These are phyloP conservation scores for Catostylus mosaicus DNA, from an alignment of 30 jellyfish, hydroid and myxozoan genomes.

Conservation along the genomic window DNA sequence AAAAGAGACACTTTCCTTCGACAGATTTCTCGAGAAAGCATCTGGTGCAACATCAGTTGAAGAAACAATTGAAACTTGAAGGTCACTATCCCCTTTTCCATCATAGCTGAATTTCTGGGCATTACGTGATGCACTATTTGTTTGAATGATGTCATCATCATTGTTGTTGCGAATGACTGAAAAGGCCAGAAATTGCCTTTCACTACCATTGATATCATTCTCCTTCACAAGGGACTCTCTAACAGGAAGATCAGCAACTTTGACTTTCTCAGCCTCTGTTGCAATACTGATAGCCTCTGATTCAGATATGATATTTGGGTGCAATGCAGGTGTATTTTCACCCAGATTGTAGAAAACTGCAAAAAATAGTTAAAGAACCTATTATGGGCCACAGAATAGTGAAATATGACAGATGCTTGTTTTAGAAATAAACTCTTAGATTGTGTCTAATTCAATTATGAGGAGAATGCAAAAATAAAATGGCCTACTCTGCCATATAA, in stretches of 20 bases:
- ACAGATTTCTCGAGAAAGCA: too few species aligned
- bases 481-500: too few species aligned
- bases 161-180: too few species aligned
- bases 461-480: too few species aligned
- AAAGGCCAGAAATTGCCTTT: too few species aligned
- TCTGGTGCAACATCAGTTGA: slow-evolving; percentile 11
- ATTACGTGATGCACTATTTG: neutral
- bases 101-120: neutral
- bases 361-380: too few species aligned
- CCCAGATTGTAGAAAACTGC: too few species aligned
- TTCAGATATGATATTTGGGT: neutral
- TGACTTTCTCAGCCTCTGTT: slow-evolving; percentile 16
- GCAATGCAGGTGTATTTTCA: neutral
- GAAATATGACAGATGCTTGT: too few species aligned
- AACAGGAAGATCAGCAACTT: slow-evolving; percentile 21
- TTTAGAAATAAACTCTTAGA: too few species aligned
- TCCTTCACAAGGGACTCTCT: neutral
- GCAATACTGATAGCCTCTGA: slow-evolving; percentile 26
- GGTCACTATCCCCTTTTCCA: neutral
- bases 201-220: neutral
- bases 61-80: slow-evolving; percentile 39
- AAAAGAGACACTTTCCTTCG: too few species aligned
- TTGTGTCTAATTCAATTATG: too few species aligned
- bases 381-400: too few species aligned
- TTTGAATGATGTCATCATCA: neutral